Base-by-base conservation (phyloP, 1,140 invertebrate genomes). In the Drosophila sp. region DNA sequence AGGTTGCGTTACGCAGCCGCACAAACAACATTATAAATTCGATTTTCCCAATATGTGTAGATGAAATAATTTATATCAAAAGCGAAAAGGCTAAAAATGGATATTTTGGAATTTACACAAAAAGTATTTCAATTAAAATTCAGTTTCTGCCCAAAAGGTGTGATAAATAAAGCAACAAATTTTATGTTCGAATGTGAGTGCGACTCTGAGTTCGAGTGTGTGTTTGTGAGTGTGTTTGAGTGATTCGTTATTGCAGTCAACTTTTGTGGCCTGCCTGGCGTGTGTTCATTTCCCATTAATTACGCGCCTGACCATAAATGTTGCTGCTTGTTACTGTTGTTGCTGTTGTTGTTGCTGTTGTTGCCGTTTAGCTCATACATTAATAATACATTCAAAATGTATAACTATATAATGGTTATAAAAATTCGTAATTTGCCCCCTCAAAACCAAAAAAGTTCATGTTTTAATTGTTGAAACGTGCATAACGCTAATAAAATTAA, bases 1-100 rank as follows among this genome's bases (percentile, higher is more conserved):
- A 83, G 73, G 84, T 80, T 89, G 83, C 83, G 84, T 80, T 89
- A 89, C 83, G 83, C 83, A 87, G 83, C 58, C 83, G 79, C 79
- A 87, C 76, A 66, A 68, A 57, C 35, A 64, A 25, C 60, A 27
- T 66, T n/a, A n/a, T 3, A 56, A 62, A 80, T 72, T 80, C 66
- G 76, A 64, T 66, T 76, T 80, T 55, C n/a, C 17, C 41, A 74
- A 63, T 65, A 54, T 44, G 64, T 58, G 66, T 85, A 71, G 80
- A 85, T 85, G 17, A 17, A 17, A 17, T 74, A 85, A 61, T 78
- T 71, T 77, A 17, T 17, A 17, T 74, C 44, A 76, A 66, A 76
- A 17, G 25, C n/a, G 2, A 47, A 47, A 1, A 47, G 6, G 5
- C 23, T 72, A 67, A 74, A 85, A 86, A 85, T 76, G 79, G 71